A percentile compares a stretch with the other conserved stretches of the same genome.
phyloP scores from a whole-genome alignment of 2,113 vertebrate genomes.

The Paradoxurus hermaphroditus region DNA sequence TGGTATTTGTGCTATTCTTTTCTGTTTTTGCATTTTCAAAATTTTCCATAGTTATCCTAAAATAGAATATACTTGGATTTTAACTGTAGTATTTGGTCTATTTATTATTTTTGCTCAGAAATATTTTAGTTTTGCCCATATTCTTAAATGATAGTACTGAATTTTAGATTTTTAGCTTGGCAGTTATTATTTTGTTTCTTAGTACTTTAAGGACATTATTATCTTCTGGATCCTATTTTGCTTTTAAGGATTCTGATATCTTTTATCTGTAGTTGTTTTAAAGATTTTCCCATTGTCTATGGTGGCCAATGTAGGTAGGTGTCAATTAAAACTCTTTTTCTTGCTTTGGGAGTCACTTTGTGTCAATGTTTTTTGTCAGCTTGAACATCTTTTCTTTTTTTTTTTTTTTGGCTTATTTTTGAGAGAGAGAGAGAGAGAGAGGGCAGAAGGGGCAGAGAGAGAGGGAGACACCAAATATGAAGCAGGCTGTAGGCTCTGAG shows the following conservation, averaged over 20 bases:
- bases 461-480: no score
- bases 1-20: not conserved
- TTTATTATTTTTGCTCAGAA: conserved; percentile 19
- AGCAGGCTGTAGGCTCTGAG: no score
- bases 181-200: not conserved
- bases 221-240: not conserved
- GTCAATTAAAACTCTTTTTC: not conserved
- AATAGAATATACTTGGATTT: not conserved
- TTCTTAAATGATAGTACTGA: not conserved
- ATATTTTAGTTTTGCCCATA: not conserved
- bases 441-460: no score
- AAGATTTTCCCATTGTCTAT: not conserved
- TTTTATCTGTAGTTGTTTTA: not conserved
- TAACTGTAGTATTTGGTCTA: not conserved
- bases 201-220: not conserved
- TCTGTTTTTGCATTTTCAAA: not conserved
- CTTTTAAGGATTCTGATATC: not conserved
- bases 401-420: no score
- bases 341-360: not conserved
- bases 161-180: not conserved
- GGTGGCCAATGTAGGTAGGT: not conserved
- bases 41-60: not conserved
- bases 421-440: no score
- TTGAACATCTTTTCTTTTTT: not conserved
- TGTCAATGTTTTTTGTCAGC: not conserved